phyloP scores from a whole-genome alignment of 2,888 invertebrate genomes.

The Argynnis bischoffii region DNA sequence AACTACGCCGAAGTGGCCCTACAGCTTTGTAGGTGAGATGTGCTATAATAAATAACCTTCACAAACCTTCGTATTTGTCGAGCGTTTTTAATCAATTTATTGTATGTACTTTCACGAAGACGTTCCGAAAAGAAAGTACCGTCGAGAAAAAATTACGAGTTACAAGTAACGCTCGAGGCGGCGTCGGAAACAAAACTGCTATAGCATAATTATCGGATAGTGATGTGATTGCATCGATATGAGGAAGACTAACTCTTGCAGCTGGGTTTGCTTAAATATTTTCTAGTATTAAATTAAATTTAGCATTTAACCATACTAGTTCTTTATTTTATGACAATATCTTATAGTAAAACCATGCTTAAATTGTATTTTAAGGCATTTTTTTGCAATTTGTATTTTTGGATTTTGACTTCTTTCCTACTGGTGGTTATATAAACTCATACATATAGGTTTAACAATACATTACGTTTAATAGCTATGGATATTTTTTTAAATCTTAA shows the following conservation, averaged over 20 bases:
- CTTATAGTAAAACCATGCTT: too few relatives aligned
- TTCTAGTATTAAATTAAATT: neutral
- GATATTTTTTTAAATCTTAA: too few relatives aligned
- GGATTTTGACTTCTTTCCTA: too few relatives aligned
- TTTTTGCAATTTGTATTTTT: too few relatives aligned
- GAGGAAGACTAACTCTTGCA: conserved; percentile 34
- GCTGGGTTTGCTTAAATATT: neutral
- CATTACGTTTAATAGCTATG: too few relatives aligned
- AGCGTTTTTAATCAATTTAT: conserved; percentile 53
- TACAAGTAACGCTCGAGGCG: conserved; percentile 61
- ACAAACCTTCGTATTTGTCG: conserved; percentile 8
- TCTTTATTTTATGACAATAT: neutral
- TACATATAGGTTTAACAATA: too few relatives aligned
- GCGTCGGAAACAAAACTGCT: conserved; percentile 69
- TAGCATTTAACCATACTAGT: neutral
- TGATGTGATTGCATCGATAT: conserved; percentile 57
- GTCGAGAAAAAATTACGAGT: conserved; percentile 55
- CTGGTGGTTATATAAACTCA: too few relatives aligned
- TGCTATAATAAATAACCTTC: conserved; percentile 36
- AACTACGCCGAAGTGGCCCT: too few relatives aligned
- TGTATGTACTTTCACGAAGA: conserved; percentile 68
- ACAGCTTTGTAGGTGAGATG: neutral
- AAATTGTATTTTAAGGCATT: too few relatives aligned
- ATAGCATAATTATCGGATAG: conserved; percentile 75
- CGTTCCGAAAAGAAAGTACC: conserved; percentile 71